Evolutionary conservation across 2,113 vertebrate species (phyloP).

Genomic region (Macaca nemestrina): DNA sequence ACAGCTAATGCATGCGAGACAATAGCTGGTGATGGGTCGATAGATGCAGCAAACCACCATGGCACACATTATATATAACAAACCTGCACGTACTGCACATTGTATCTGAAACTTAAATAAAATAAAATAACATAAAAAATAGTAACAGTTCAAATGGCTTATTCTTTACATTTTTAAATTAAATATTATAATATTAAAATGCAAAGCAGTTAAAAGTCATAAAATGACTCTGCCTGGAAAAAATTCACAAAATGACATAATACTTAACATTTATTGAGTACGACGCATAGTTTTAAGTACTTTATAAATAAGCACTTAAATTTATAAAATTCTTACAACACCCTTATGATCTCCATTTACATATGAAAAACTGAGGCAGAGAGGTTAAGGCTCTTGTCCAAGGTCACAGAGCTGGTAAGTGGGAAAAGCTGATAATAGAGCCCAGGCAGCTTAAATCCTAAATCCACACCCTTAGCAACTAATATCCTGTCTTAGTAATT

Average conservation of each 20-base stretch:
- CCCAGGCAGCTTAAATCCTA: neutral
- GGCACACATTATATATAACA: too few relatives aligned
- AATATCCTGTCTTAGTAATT: neutral
- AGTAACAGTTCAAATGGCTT: neutral
- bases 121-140: too few relatives aligned
- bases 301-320: neutral
- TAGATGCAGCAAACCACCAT: too few relatives aligned
- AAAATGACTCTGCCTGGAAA: neutral
- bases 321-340: neutral
- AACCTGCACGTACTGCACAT: too few relatives aligned
- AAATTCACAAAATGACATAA: neutral
- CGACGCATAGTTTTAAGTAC: neutral
- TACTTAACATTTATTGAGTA: neutral
- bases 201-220: constrained; percentile 15
- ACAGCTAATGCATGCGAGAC: too few relatives aligned
- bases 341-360: neutral
- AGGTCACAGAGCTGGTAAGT: neutral
- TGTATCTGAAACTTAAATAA: too few relatives aligned
- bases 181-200: neutral
- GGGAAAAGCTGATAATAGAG: neutral
- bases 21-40: too few relatives aligned
- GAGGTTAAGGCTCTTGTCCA: neutral
- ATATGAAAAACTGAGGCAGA: neutral
- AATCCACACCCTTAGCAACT: neutral
- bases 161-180: neutral